Conservation (phyloP, 2,797 vertebrate genomes). For the Malurus leucopterus region DNA sequence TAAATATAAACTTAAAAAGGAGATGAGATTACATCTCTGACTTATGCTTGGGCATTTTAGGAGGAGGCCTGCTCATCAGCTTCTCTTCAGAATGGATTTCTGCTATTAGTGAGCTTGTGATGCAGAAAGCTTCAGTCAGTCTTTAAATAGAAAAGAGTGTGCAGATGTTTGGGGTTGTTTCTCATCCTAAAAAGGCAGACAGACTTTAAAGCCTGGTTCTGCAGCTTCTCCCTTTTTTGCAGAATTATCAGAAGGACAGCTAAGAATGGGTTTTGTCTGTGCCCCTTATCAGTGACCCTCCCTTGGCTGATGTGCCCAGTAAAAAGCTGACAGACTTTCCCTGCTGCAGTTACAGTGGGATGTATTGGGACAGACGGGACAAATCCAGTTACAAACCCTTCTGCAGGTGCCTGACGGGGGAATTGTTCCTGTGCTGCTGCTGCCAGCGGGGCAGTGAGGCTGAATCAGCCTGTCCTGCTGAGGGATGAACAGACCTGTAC, state of each 20-base stretch:
- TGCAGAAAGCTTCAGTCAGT: neutral
- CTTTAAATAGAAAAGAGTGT: neutral
- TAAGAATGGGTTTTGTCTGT: neutral
- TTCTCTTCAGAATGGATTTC: neutral
- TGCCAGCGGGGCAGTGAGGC: neutral
- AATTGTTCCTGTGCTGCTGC: neutral
- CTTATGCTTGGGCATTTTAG: neutral
- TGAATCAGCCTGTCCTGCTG: neutral
- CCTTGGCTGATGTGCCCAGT: neutral
- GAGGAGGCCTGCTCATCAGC: neutral
- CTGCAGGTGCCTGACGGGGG: neutral
- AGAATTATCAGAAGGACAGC: neutral
- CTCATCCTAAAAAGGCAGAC: neutral
- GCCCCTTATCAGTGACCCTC: neutral
- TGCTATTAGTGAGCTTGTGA: neutral
- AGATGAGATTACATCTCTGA: neutral
- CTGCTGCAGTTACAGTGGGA: neutral
- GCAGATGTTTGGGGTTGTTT: neutral
- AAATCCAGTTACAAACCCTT: neutral
- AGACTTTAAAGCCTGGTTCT: neutral
- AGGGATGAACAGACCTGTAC: neutral
- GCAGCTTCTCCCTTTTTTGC: neutral
- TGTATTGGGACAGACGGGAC: rapidly evolving
- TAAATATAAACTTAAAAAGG: conserved; percentile 11
- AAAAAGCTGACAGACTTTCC: neutral